phyloP scores from a whole-genome alignment of 2,797 vertebrate species.

The Martes flavigula region DNA sequence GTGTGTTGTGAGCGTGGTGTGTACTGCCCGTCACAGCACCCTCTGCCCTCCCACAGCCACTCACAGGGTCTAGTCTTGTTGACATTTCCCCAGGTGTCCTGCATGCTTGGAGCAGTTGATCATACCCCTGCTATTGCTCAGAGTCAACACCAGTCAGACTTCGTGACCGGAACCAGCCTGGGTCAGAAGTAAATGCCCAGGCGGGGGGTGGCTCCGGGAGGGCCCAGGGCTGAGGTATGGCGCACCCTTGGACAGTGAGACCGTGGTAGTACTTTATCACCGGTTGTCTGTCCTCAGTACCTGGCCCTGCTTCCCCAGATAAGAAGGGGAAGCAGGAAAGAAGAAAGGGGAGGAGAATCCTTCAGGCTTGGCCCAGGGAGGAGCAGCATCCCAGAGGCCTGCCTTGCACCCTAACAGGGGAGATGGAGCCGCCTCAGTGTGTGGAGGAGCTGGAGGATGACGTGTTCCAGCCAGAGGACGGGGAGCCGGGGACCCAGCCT shows the following conservation, averaged over 20 bases:
- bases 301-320: not conserved
- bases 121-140: not conserved
- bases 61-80: not conserved
- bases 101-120: not conserved
- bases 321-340: not conserved
- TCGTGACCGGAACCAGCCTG: not conserved
- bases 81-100: constrained; percentile 44
- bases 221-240: not conserved
- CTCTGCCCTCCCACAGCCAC: not conserved
- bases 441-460: constrained; percentile 89
- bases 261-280: not conserved
- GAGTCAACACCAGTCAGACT: not conserved
- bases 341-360: not conserved
- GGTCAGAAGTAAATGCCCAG: not conserved
- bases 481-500: constrained; percentile 85
- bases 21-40: not conserved
- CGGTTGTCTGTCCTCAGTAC: not conserved
- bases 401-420: constrained; percentile 80
- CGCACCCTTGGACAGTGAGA: not conserved
- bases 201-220: not conserved
- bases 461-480: constrained; percentile 88
- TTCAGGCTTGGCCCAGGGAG: constrained; percentile 27
- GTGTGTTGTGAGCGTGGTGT: not conserved
- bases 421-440: constrained; percentile 86
- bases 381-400: constrained; percentile 59